Base-by-base conservation (phyloP, 2,113 vertebrate genomes). In the Echinops telfairi region DNA sequence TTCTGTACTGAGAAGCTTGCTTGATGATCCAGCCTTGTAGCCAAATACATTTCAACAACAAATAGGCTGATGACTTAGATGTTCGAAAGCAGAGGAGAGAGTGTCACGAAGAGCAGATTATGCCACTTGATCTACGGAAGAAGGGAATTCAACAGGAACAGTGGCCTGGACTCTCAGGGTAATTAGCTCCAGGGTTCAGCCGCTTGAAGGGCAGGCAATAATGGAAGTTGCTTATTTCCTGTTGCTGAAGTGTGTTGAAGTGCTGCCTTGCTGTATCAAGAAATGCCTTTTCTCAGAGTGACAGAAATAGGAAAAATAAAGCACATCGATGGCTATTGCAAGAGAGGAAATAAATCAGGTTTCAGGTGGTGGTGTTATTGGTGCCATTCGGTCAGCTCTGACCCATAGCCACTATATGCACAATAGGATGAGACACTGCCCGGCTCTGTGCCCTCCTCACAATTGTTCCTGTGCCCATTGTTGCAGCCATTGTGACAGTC, bases 341-440 rank as follows among this genome's bases (percentile, higher is more conserved):
- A 36, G 22, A 36, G 68, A 53, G 75, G 78, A 10, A 91, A 38
- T 91, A 91, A 88, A 68, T 95, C 27, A 83, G 14, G 60, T 78
- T 80, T 31, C 33, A 68, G n/a, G 68, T 68, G 43, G 43, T 47
- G 43, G 10, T 10, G 43, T 5, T 47, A 10, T 47, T 47, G 43
- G 43, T 47, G n/a, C n/a, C n/a, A n/a, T n/a, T n/a, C n/a, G n/a
- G n/a, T n/a, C n/a, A n/a, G n/a, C n/a, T 5, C 43, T 47, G 43
- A 47, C 43, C 43, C 43, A 47, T 47, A 47, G 43, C 43, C 43
- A 47, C 43, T 47, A 10, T 47, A 10, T 5, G 43, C 5, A 47
- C 43, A 5, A 47, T 10, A 47, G 43, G 43, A 47, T 47, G 43
- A 47, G 10, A 47, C 10, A 47, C 47, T 53, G 47, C 47, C 47